Evolutionary conservation across 2,797 vertebrate species (phyloP).

Genomic region (Sebastiscus tertius): DNA sequence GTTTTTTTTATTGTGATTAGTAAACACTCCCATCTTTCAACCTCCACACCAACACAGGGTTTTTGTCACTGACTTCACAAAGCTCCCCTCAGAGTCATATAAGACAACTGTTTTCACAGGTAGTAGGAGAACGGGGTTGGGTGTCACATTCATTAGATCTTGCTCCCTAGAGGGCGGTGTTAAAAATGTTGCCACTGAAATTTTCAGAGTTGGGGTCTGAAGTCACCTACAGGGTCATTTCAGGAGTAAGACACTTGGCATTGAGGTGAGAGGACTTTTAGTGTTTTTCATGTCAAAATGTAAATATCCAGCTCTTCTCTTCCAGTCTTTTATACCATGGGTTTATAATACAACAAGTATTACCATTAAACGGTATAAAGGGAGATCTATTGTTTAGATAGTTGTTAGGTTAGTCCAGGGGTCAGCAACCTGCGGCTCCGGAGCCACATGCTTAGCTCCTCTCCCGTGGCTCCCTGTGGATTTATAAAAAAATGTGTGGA

Average conservation of each 20-base stretch:
- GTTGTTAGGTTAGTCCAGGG: neutral
- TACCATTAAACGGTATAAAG: neutral
- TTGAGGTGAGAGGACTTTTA: neutral
- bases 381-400: neutral
- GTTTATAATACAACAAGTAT: neutral
- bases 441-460: no score
- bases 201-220: neutral
- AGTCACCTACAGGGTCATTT: neutral
- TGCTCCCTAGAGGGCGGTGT: neutral
- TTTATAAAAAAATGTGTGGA: no score
- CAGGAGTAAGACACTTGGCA: no score
- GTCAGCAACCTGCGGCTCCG: no score
- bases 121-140: neutral
- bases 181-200: neutral
- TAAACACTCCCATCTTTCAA: neutral
- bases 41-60: neutral
- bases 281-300: neutral
- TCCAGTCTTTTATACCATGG: neutral
- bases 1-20: neutral
- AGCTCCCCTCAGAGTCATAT: neutral
- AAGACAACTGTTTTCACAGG: neutral
- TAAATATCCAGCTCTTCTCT: neutral
- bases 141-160: neutral
- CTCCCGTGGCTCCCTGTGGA: no score
- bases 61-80: neutral